A percentile compares a stretch with the other conserved stretches of the same genome.
Evolutionary conservation across 2,888 invertebrate species (phyloP).

Genomic region (Dynastes tityus): DNA sequence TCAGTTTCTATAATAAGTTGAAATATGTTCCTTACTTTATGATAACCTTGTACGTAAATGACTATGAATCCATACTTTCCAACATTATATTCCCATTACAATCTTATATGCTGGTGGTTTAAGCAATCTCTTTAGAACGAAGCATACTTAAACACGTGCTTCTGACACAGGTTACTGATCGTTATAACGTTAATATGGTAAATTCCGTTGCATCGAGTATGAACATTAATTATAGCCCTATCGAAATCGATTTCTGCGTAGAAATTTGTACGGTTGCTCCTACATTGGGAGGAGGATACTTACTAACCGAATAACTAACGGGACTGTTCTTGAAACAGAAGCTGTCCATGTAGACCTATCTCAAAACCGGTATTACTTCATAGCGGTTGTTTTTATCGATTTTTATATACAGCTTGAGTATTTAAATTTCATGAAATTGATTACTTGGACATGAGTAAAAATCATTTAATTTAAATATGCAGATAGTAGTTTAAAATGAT

Average conservation of each 20-base stretch:
- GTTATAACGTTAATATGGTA: conserved; percentile 47
- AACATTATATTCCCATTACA: too few species aligned
- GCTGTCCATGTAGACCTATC: conserved; percentile 31
- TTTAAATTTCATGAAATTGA: too few species aligned
- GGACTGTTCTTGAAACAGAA: conserved; percentile 4
- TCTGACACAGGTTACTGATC: neutral
- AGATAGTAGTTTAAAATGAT: too few species aligned
- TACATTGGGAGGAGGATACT: conserved; percentile 2
- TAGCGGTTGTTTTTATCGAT: neutral
- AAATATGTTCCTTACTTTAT: too few species aligned
- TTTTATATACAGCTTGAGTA: neutral
- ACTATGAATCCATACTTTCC: too few species aligned
- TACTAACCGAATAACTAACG: conserved; percentile 16
- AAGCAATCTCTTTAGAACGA: too few species aligned
- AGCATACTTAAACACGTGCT: neutral
- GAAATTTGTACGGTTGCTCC: neutral
- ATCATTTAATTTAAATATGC: too few species aligned
- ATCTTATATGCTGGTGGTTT: too few species aligned
- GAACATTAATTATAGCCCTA: conserved; percentile 16
- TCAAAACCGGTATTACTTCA: conserved; percentile 35
- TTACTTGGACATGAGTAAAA: too few species aligned
- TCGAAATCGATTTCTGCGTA: conserved; percentile 20
- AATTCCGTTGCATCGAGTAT: conserved; percentile 22
- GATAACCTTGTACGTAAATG: too few species aligned
- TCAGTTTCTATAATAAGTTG: too few species aligned